These are phyloP conservation scores for Danio aesculapii DNA, from an alignment of 2,797 vertebrate species.

Conservation along the genomic window DNA sequence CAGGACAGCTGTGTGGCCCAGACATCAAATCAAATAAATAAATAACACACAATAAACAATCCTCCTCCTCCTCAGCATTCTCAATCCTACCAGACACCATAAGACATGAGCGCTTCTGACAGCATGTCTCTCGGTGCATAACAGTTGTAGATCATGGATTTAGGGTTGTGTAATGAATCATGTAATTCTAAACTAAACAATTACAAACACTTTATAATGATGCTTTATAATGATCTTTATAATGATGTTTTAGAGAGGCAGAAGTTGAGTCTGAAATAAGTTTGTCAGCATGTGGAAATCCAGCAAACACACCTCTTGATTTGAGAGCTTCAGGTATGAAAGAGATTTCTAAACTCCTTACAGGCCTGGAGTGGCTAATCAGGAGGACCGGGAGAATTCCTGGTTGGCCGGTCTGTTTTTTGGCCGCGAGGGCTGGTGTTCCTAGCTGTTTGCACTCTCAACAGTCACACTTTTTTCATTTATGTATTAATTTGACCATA, in stretches of 20 bases:
- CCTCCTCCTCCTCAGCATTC: not conserved
- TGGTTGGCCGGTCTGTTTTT: too few species aligned
- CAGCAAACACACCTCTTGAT: too few species aligned
- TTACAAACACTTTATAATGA: not conserved
- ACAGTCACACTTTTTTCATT: too few species aligned
- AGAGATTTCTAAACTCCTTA: not conserved
- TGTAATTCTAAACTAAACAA: not conserved
- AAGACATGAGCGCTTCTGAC: not conserved
- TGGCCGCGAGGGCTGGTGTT: too few species aligned
- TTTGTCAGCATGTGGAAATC: not conserved
- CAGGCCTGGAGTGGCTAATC: too few species aligned
- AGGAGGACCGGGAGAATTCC: too few species aligned
- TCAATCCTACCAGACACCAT: not conserved
- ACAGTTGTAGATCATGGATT: not conserved
- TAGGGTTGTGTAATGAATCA: not conserved
- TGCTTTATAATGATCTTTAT: not conserved
- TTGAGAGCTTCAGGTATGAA: not conserved
- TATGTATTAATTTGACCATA: too few species aligned
- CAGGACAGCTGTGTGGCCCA: slow-evolving; percentile 55
- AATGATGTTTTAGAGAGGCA: not conserved
- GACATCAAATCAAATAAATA: slow-evolving; percentile 45
- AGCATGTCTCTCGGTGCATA: not conserved
- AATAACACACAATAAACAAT: not conserved
- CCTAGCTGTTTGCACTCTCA: too few species aligned
- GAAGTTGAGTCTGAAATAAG: not conserved